Percentiles rank a stretch among this genome's conserved stretches.
Conservation (phyloP, 2,797 vertebrate species). For the Onychomys leucogaster region DNA sequence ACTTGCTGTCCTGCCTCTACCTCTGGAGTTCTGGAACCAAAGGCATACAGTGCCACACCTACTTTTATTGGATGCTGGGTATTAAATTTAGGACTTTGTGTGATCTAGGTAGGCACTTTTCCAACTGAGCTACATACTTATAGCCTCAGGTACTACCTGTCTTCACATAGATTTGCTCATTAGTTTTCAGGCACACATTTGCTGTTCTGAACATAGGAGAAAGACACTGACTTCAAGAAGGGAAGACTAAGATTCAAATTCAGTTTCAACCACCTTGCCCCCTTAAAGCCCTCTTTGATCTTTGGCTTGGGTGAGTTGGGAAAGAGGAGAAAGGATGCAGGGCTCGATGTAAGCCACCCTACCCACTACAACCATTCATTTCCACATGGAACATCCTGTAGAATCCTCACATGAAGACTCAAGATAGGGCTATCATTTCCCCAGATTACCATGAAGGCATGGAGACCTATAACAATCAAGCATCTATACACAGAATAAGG, state of each 20-base stretch:
- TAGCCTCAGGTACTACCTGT: not conserved
- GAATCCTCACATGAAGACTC: not conserved
- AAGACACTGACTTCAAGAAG: accelerated
- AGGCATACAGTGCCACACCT: not conserved
- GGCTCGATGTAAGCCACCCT: not conserved
- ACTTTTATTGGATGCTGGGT: not conserved
- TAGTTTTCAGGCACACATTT: not conserved
- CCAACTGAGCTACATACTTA: not conserved
- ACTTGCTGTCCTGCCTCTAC: not conserved
- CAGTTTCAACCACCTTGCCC: not conserved
- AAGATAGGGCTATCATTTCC: not conserved
- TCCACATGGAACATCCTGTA: not conserved
- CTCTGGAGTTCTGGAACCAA: not conserved
- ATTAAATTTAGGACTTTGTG: not conserved
- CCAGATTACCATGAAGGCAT: not conserved
- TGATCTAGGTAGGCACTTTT: not conserved
- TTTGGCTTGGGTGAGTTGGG: not conserved
- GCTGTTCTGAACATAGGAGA: not conserved
- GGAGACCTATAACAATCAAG: not conserved
- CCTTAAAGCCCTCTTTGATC: not conserved
- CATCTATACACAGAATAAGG: not conserved
- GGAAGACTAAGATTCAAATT: not conserved
- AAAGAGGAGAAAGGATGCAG: not conserved
- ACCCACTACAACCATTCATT: not conserved
- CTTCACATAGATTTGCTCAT: accelerated